Percentiles rank a stretch among this genome's conserved stretches.
Evolutionary conservation across 2,113 vertebrate species (phyloP).

Genomic region (Plectropomus leopardus): DNA sequence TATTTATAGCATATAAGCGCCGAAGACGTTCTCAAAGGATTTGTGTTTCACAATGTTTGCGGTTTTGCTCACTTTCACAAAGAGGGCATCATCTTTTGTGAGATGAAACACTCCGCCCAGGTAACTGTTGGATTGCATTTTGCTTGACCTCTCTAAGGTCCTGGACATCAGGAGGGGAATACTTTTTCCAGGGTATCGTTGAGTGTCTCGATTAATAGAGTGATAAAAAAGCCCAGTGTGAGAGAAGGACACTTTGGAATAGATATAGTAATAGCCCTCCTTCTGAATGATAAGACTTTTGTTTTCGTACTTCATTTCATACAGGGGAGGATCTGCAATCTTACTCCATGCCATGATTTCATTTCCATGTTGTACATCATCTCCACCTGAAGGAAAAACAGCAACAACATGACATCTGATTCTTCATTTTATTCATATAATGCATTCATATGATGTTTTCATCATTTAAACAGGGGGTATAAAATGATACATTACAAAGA

Average conservation of each 20-base stretch:
- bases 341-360: constrained; percentile 82
- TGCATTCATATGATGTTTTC: neutral
- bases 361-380: neutral
- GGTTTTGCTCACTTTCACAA: constrained; percentile 77
- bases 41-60: constrained; percentile 45
- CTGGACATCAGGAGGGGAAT: constrained; percentile 80
- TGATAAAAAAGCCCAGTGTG: constrained; percentile 59
- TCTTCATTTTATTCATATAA: neutral
- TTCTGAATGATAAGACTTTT: constrained; percentile 75
- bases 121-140: constrained; percentile 83
- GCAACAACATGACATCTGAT: neutral
- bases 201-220: constrained; percentile 63
- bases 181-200: constrained; percentile 45
- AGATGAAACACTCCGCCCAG: constrained; percentile 87
- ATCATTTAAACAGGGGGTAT: neutral
- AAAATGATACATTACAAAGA: neutral
- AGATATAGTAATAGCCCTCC: constrained; percentile 88
- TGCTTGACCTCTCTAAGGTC: fast-evolving
- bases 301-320: constrained; percentile 77
- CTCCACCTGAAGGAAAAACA: constrained; percentile 52
- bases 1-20: constrained; percentile 87
- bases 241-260: constrained; percentile 86
- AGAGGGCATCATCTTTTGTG: constrained; percentile 77
- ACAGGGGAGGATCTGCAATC: constrained; percentile 65
- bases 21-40: constrained; percentile 84